A percentile compares a stretch with the other conserved stretches of the same genome.
phyloP scores from a whole-genome alignment of 92 coral and sea anemone genomes.

The Siderastrea siderea region DNA sequence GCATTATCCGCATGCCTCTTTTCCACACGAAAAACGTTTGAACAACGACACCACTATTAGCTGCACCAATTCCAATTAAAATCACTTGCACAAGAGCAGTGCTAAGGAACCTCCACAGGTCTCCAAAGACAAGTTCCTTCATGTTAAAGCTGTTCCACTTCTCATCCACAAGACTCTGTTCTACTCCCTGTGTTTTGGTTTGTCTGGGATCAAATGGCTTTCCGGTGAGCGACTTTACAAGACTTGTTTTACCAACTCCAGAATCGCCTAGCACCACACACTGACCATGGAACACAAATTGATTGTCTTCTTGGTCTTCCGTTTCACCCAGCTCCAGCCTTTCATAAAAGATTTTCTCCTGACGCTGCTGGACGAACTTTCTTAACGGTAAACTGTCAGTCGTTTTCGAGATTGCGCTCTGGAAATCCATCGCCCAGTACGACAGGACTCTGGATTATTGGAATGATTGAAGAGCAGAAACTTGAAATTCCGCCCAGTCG shows the following conservation, averaged over 20 bases:
- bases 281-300: constrained; percentile 57
- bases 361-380: no score
- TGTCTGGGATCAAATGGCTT: constrained; percentile 36
- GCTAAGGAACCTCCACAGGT: not conserved
- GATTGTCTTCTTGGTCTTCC: not conserved
- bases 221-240: constrained; percentile 64
- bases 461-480: no score
- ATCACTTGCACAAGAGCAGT: not conserved
- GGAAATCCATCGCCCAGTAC: no score
- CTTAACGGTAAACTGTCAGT: no score
- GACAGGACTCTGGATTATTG: no score
- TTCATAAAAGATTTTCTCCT: not conserved
- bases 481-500: no score
- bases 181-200: constrained; percentile 53
- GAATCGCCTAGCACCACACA: constrained; percentile 63
- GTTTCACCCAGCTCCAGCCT: not conserved
- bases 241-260: constrained; percentile 68
- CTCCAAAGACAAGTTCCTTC: constrained; percentile 44
- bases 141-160: constrained; percentile 32
- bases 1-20: no score
- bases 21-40: not conserved
- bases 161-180: constrained; percentile 47
- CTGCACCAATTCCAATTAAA: not conserved
- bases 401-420: no score
- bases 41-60: not conserved